Conservation (phyloP, 2,888 invertebrate species). For the Nomada flava region DNA sequence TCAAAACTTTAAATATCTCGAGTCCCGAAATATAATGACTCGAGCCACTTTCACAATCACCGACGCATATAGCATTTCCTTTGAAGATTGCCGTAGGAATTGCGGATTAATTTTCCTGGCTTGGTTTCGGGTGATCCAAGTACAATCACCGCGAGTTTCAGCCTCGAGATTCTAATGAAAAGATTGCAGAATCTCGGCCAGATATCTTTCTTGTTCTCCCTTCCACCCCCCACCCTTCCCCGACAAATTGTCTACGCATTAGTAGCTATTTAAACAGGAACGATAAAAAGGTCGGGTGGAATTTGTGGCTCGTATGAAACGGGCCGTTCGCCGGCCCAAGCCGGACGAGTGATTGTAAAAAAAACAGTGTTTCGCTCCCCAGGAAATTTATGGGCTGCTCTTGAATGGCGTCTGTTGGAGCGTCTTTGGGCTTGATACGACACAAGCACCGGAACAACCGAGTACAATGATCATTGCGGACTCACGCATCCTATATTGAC, state of each 20-base stretch:
- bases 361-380: conserved; percentile 50
- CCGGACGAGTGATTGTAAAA: conserved; percentile 43
- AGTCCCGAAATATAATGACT: too few species aligned
- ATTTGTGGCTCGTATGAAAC: conserved; percentile 49
- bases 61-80: too few species aligned
- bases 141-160: too few species aligned
- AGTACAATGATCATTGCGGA: conserved; percentile 66
- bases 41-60: too few species aligned
- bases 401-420: conserved; percentile 57
- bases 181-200: neutral
- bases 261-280: conserved; percentile 48
- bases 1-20: too few species aligned
- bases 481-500: conserved; percentile 25
- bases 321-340: conserved; percentile 40
- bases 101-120: too few species aligned
- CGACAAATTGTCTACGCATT: conserved; percentile 52
- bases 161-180: neutral
- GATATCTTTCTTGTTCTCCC: neutral
- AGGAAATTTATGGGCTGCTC: conserved; percentile 57
- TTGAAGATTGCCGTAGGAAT: too few species aligned
- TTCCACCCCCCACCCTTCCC: neutral
- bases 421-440: conserved; percentile 54
- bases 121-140: too few species aligned
- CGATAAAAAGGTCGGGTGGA: conserved; percentile 41
- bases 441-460: conserved; percentile 66